Conservation (phyloP, 2,797 vertebrate species). For the Hipposideros larvatus region DNA sequence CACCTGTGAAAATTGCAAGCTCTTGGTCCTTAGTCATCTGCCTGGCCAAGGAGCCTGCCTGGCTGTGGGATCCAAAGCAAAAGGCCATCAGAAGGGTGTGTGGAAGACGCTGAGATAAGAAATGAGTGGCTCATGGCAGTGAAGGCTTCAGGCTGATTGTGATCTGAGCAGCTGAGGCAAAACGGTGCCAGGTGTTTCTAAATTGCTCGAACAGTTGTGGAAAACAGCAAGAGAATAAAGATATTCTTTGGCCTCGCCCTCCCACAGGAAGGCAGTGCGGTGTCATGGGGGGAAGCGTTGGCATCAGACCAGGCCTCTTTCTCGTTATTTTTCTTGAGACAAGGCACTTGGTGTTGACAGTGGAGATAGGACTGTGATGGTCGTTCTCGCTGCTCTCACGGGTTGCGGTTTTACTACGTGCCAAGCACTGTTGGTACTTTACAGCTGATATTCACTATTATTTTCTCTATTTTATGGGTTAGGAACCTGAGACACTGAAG, state of each 20-base stretch:
- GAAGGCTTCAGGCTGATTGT: not conserved
- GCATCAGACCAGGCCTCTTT: not conserved
- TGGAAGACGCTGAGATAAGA: not conserved
- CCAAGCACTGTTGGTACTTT: not conserved
- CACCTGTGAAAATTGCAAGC: not conserved
- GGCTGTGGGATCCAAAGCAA: not conserved
- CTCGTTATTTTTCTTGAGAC: not conserved
- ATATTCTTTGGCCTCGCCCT: not conserved
- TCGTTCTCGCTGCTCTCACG: not conserved
- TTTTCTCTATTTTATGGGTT: not conserved
- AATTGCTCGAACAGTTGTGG: not conserved
- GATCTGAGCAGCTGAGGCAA: not conserved
- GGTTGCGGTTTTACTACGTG: not conserved
- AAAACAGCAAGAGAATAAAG: not conserved
- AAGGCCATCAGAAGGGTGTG: not conserved
- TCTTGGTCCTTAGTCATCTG: rapidly evolving
- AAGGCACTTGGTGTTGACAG: not conserved
- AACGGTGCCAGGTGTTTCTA: not conserved
- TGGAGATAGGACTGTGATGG: not conserved
- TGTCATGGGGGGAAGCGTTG: no score
- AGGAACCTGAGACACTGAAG: not conserved
- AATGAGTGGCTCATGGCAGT: not conserved
- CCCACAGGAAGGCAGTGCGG: not conserved
- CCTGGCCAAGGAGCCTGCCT: not conserved
- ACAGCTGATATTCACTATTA: rapidly evolving